Conservation (phyloP, 2,113 vertebrate genomes). For the Pseudolaguvia tuberculata region DNA sequence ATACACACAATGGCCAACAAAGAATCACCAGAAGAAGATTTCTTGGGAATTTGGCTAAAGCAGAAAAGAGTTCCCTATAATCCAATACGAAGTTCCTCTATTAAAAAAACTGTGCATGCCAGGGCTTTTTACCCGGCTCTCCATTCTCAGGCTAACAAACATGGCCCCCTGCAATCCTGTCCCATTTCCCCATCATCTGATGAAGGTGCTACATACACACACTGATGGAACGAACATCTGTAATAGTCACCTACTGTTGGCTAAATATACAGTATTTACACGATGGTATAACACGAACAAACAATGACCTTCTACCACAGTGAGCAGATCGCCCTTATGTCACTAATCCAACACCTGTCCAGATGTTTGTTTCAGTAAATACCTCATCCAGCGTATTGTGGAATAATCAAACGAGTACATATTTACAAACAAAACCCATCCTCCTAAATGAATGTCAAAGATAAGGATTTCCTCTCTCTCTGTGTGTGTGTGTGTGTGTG, state of each 20-base stretch:
- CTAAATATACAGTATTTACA: conserved; percentile 52
- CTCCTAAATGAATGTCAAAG: conserved; percentile 52
- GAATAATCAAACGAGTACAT: conserved; percentile 65
- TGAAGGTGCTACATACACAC: conserved; percentile 40
- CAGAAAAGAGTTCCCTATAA: neutral
- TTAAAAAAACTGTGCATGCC: conserved; percentile 28
- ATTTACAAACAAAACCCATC: conserved; percentile 63
- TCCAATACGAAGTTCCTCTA: no score
- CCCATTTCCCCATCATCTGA: conserved; percentile 17
- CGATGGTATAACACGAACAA: conserved; percentile 40
- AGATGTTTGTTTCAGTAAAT: conserved; percentile 63
- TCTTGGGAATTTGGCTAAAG: conserved; percentile 1
- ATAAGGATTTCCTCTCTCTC: conserved; percentile 55
- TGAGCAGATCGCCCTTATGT: conserved; percentile 52
- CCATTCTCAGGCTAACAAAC: conserved; percentile 39
- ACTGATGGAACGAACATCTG: conserved; percentile 37
- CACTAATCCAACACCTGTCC: conserved; percentile 55
- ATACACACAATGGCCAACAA: conserved; percentile 21
- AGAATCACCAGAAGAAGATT: neutral
- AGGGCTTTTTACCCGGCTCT: conserved; percentile 21
- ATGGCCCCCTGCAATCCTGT: conserved; percentile 31
- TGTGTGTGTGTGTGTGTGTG: conserved; percentile 60
- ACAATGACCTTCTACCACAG: conserved; percentile 40
- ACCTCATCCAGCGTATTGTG: conserved; percentile 59
- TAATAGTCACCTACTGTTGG: conserved; percentile 34